Percentiles rank a stretch among this genome's conserved stretches.
Conservation (phyloP, 2,888 invertebrate species). For the Pasiphila rectangulata region DNA sequence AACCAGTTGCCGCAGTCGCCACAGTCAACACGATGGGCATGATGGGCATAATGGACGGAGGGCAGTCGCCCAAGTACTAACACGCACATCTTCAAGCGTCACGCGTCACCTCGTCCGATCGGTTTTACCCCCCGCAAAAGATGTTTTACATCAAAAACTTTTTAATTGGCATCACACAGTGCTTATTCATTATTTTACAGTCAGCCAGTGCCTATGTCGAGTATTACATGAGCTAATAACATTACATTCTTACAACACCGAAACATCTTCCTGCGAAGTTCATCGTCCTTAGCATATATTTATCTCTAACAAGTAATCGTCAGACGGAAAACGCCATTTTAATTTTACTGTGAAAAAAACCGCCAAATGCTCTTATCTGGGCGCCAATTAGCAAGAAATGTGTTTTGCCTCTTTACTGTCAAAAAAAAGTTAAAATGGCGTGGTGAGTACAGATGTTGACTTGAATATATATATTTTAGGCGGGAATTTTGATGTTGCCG, state of each 20-base stretch:
- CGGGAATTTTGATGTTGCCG: constrained; percentile 2
- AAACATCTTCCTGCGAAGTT: constrained; percentile 38
- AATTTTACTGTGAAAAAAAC: constrained; percentile 28
- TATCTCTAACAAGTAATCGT: constrained; percentile 38
- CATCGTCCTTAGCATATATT: constrained; percentile 31
- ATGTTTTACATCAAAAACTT: constrained; percentile 1
- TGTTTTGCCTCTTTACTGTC: constrained; percentile 24
- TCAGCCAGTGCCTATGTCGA: neutral
- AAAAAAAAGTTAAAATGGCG: constrained; percentile 22
- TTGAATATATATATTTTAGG: constrained; percentile 9
- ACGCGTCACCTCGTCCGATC: too few species aligned
- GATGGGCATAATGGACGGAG: too few species aligned
- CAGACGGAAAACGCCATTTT: constrained; percentile 32
- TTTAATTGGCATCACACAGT: neutral
- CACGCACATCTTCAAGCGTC: too few species aligned
- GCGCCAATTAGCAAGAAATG: constrained; percentile 46
- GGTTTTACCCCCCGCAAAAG: too few species aligned
- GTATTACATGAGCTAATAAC: constrained; percentile 12
- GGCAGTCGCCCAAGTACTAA: too few species aligned
- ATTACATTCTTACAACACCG: constrained; percentile 8
- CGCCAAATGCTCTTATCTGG: constrained; percentile 45
- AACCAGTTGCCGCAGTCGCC: too few species aligned
- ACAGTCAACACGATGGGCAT: too few species aligned
- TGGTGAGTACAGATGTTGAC: constrained; percentile 20
- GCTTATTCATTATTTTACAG: neutral